Conservation (phyloP, 1,140 invertebrate genomes). For the Papilio machaon region DNA sequence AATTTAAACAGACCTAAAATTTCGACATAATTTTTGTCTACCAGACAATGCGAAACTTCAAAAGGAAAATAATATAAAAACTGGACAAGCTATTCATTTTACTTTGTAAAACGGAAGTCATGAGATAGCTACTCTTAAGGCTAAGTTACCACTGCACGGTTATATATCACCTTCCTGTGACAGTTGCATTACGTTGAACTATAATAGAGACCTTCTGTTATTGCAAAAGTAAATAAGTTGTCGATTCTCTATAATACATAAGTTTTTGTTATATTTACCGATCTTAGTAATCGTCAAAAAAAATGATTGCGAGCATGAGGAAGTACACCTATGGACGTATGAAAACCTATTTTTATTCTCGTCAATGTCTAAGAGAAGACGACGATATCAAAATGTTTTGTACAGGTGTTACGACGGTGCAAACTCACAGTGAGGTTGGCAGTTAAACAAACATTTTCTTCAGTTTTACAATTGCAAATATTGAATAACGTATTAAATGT, state of each 20-base stretch:
- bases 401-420: too few species aligned
- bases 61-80: background rate
- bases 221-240: conserved; percentile 16
- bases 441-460: background rate
- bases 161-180: background rate
- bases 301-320: too few species aligned
- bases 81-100: background rate
- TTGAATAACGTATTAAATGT: background rate
- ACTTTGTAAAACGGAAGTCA: conserved; percentile 5
- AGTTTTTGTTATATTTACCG: background rate
- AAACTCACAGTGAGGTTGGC: background rate
- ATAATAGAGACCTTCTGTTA: background rate
- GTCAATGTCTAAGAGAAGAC: too few species aligned
- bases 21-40: too few species aligned
- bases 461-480: background rate
- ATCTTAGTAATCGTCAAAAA: too few species aligned
- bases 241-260: background rate
- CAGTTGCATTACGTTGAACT: conserved; percentile 15
- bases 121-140: background rate
- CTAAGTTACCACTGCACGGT: background rate
- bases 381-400: too few species aligned
- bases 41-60: too few species aligned
- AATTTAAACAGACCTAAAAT: background rate
- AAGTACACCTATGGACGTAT: too few species aligned
- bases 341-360: too few species aligned